Base-by-base conservation (phyloP, 1,140 invertebrate genomes). In the Maniola jurtina region DNA sequence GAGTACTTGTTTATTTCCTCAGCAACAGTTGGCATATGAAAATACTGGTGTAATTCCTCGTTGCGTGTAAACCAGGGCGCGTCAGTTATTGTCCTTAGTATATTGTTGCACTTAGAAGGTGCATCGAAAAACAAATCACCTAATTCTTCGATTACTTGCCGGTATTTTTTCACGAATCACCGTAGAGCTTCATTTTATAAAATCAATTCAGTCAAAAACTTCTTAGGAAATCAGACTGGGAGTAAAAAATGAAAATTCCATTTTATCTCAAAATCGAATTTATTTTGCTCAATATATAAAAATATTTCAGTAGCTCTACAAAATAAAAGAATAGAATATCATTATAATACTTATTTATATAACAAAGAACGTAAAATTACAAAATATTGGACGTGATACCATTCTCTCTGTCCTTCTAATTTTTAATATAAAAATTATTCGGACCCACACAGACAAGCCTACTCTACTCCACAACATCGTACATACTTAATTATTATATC, bases 391-490 rank as follows among this genome's bases (percentile, higher is more conserved):
- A 89, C 86, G 86, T 77, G 66, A 79, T 79, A 83, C 72, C 84
- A 87, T 77, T 83, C 84, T 89, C 79, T 72, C 80, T 47, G 60
- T 82, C 84, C 84, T 81, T 66, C 55, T 84, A 89, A 89, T 88
- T 86, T 89, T 89, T 89, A 89, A 89, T 89, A 89, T 89, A 89
- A 89, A 89, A 89, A 89, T 89, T 88, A 83, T 81, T 81, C 66
- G 83, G 85, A 81, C 77, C 66, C 76, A 73, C 58, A 66, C 82
- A 87, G 61, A 65, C 62, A 73, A 72, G 69, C 61, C 71, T 58
- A 50, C 45, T 63, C 71, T 62, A 58, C 47, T 63, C 66, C 55
- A 16, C 58, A 36, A 61, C 60, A 55, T 68, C 68, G 66, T 74
- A 63, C 73, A 75, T 75, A 74, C 71, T 55, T 34, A 55, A 35